A percentile compares a stretch with the other conserved stretches of the same genome.
phyloP scores from a whole-genome alignment of 2,888 invertebrate genomes.

The Alsophila aescularia region DNA sequence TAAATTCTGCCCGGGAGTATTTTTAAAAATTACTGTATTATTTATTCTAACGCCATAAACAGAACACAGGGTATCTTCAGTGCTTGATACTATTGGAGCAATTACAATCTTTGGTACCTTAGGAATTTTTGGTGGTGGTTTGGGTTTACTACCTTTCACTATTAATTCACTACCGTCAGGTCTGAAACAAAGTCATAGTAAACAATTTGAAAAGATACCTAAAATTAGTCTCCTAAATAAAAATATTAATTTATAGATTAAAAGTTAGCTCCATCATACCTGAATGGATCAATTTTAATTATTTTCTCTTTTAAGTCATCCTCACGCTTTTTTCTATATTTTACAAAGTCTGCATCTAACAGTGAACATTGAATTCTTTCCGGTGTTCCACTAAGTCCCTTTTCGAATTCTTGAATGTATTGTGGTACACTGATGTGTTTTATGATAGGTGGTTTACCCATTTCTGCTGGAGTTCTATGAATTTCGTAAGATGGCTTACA shows the following conservation, averaged over 20 bases:
- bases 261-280: no score
- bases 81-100: slow-evolving; percentile 23
- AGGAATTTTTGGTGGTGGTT: slow-evolving; percentile 53
- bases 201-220: neutral
- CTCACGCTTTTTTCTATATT: slow-evolving; percentile 60
- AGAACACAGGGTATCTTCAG: slow-evolving; percentile 35
- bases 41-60: slow-evolving; percentile 71
- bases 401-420: slow-evolving; percentile 62
- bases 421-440: slow-evolving; percentile 68
- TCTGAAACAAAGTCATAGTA: slow-evolving; percentile 49
- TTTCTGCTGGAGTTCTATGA: slow-evolving; percentile 62
- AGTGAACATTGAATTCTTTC: slow-evolving; percentile 47
- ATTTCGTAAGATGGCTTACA: slow-evolving; percentile 67
- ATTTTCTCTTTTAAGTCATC: slow-evolving; percentile 54
- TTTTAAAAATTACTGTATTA: slow-evolving; percentile 62
- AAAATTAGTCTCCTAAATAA: neutral
- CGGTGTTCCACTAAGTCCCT: slow-evolving; percentile 56
- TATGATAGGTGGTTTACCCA: slow-evolving; percentile 59
- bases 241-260: neutral
- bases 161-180: slow-evolving; percentile 58
- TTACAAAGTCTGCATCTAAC: slow-evolving; percentile 56
- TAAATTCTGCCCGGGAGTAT: slow-evolving; percentile 50
- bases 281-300: slow-evolving; percentile 64
- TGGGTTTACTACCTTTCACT: slow-evolving; percentile 64
- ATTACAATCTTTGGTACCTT: slow-evolving; percentile 52